These are phyloP conservation scores for Agonopterix subpropinquella DNA, from an alignment of 2,888 invertebrate genomes.

Conservation along the genomic window DNA sequence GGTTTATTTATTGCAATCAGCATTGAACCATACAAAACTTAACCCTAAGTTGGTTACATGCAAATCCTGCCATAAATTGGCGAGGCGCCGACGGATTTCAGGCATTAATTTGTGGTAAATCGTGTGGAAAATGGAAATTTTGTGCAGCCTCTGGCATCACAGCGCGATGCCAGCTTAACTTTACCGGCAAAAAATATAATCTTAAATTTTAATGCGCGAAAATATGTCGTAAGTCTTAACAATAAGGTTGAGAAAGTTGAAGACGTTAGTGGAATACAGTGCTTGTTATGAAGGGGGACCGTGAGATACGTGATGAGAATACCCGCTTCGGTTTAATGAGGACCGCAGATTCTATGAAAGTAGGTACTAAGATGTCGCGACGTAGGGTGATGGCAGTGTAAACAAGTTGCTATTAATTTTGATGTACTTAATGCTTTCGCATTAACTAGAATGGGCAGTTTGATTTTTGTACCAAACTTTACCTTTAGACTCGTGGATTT, in stretches of 20 bases:
- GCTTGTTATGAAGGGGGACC: constrained; percentile 14
- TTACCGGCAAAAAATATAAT: constrained; percentile 19
- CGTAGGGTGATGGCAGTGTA: not conserved
- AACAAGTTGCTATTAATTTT: not conserved
- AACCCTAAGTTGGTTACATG: constrained; percentile 47
- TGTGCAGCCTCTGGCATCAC: constrained; percentile 65
- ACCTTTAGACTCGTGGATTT: too few relatives aligned
- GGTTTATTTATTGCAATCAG: constrained; percentile 36
- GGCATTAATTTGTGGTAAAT: constrained; percentile 73
- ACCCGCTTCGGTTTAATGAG: constrained; percentile 46
- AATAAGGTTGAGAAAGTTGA: constrained; percentile 18
- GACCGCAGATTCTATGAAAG: constrained; percentile 25
- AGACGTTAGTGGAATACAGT: constrained; percentile 5
- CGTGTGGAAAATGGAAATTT: constrained; percentile 74
- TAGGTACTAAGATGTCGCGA: constrained; percentile 13
- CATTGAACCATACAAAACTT: constrained; percentile 38
- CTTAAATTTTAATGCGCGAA: constrained; percentile 9
- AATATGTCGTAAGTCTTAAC: constrained; percentile 16
- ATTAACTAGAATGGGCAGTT: too few relatives aligned
- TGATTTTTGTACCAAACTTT: too few relatives aligned
- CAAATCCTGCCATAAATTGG: constrained; percentile 67
- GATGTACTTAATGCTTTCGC: not conserved
- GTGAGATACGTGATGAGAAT: constrained; percentile 52
- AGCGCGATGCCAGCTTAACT: constrained; percentile 30
- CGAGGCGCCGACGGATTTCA: constrained; percentile 60